Evolutionary conservation across 35 echinoderm and acorn worm species (phyloP).

Genomic region (Hemicentrotus pulcherrimus): DNA sequence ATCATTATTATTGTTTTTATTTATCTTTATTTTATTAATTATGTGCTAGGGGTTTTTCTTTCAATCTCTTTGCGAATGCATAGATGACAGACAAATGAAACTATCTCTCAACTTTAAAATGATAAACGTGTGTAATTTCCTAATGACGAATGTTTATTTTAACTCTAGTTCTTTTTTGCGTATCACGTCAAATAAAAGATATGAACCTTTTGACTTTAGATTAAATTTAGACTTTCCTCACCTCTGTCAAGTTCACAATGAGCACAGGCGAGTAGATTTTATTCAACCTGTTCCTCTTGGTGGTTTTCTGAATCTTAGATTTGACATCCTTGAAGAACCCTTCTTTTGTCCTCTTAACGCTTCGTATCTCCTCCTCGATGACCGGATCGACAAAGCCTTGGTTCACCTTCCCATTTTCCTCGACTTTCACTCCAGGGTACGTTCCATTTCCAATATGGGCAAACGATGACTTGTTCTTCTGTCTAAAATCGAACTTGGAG

Average conservation of each 20-base stretch:
- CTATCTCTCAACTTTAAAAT: neutral
- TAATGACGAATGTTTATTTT: too few relatives aligned
- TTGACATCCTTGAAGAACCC: neutral
- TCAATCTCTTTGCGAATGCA: too few relatives aligned
- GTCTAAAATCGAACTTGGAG: constrained; percentile 30
- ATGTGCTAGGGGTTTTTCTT: too few relatives aligned
- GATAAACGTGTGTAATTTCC: too few relatives aligned
- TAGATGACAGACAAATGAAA: too few relatives aligned
- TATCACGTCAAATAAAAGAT: neutral
- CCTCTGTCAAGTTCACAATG: neutral
- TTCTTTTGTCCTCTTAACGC: neutral
- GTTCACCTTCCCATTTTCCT: neutral
- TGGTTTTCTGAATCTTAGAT: neutral
- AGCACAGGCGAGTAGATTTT: neutral
- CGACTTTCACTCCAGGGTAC: neutral
- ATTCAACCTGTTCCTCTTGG: neutral
- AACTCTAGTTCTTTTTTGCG: neutral
- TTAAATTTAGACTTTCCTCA: neutral
- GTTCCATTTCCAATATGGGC: neutral
- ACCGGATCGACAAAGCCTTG: neutral
- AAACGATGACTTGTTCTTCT: neutral
- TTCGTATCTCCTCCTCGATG: neutral
- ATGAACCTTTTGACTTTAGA: neutral
- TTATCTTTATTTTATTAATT: too few relatives aligned
- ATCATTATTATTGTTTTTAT: too few relatives aligned